phyloP scores from a whole-genome alignment of 2,888 invertebrate genomes.

The Melanargia galathea region DNA sequence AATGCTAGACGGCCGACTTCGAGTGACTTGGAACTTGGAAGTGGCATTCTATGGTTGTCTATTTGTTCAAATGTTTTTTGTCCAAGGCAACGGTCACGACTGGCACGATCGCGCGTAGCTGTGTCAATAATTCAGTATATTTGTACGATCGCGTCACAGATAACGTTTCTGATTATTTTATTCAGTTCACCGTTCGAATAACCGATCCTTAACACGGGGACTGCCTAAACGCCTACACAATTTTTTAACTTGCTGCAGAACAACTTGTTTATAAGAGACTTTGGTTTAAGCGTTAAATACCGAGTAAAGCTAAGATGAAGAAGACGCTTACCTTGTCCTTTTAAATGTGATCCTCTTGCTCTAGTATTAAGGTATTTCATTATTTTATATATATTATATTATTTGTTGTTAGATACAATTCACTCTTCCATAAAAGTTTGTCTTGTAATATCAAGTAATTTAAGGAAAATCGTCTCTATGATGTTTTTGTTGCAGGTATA shows the following conservation, averaged over 20 bases:
- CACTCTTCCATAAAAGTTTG: too few species aligned
- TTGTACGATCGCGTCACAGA: conserved; percentile 33
- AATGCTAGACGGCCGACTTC: conserved; percentile 34
- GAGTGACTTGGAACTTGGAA: conserved; percentile 23
- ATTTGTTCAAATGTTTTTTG: conserved; percentile 39
- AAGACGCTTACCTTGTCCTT: too few species aligned
- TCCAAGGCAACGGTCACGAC: conserved; percentile 30
- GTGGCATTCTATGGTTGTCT: conserved; percentile 26
- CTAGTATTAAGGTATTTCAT: too few species aligned
- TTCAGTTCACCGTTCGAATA: conserved; percentile 12
- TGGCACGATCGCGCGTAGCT: conserved; percentile 32
- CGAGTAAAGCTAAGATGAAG: too few species aligned
- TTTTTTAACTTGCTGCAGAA: background rate
- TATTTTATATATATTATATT: too few species aligned
- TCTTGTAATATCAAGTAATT: too few species aligned
- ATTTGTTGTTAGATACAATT: too few species aligned
- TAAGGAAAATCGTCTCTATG: too few species aligned
- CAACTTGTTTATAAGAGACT: background rate
- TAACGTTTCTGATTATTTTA: conserved; percentile 29
- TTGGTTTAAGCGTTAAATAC: too few species aligned
- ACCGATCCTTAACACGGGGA: background rate
- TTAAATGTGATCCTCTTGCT: too few species aligned
- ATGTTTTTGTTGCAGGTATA: too few species aligned
- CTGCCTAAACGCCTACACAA: background rate
- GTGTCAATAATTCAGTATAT: conserved; percentile 39